Evolutionary conservation across 2,888 invertebrate genomes (phyloP), one percentile per base, ranked within the genome.

Genomic region (Agonopterix heracliana): DNA sequence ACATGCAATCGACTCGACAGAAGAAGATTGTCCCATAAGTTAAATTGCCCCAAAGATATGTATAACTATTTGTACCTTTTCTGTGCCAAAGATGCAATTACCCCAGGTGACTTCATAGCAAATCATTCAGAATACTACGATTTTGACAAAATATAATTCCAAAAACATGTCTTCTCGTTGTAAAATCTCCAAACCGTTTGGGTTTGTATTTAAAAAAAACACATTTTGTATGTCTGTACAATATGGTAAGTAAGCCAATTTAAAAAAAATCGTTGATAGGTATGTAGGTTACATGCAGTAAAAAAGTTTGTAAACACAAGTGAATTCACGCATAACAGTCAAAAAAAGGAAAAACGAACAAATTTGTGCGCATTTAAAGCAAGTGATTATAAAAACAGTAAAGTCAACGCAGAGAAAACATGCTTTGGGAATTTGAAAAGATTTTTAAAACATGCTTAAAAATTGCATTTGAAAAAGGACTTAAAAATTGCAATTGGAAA

Each of bases 381-480:
- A 67, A 79, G 74, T 75, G 71, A 71, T 72, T 71, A 8, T 13
- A 72, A 74, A 68, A 69, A 71, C 64, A 68, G 55, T 58, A 58
- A 64, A 64, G 44, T 54, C 66, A 66, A 68, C 71, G 73, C 61
- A 57, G 74, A 80, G 79, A 80, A 81, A 78, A 82, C 83, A 84
- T 85, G 84, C 86, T 74, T 74, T 62, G 64, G 68, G 66, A 63
- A 50, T 54, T 54, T 58, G 66, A 61, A 52, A 53, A 36, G 55
- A 45, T 50, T 49, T 50, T 45, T 12, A 56, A 61, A 58, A 59
- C 78, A 81, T 79, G 79, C 79, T 69, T 50, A 57, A 59, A 58
- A 55, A 61, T n/a, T 1, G 1, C 0, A 5, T 26, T 26, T 26
- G 7, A 26, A 26, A 26, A 26, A 26, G 3, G 3, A 17, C 17